Evolutionary conservation across 1,140 invertebrate genomes (phyloP).

Genomic region (Nasonia vitripennis): DNA sequence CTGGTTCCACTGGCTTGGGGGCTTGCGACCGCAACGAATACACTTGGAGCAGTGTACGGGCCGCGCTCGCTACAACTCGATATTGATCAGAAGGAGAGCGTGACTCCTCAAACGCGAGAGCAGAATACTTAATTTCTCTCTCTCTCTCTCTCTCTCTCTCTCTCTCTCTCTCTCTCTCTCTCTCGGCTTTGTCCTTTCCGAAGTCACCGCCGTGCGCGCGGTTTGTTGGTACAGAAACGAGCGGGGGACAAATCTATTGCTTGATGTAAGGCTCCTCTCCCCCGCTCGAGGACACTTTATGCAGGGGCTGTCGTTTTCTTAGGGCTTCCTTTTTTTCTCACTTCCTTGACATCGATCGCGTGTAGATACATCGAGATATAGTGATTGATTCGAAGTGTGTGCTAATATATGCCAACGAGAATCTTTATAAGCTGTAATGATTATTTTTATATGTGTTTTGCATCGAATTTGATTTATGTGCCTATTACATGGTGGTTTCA

Average conservation of each 20-base stretch:
- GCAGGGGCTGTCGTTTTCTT: not conserved
- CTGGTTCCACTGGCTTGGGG: not conserved
- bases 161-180: too few species aligned
- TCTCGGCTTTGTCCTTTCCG: not conserved
- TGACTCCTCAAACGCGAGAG: not conserved
- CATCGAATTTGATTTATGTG: too few species aligned
- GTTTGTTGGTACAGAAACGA: not conserved
- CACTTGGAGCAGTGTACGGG: not conserved
- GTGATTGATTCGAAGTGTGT: too few species aligned
- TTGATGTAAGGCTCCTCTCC: not conserved
- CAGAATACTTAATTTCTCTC: constrained; percentile 26
- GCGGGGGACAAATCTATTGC: not conserved
- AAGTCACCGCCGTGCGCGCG: not conserved
- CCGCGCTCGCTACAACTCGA: not conserved
- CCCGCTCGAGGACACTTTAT: not conserved
- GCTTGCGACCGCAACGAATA: not conserved
- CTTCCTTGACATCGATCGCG: not conserved
- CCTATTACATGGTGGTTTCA: too few species aligned
- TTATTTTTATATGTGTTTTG: too few species aligned
- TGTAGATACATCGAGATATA: too few species aligned
- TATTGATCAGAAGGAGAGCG: constrained; percentile 15
- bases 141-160: not conserved
- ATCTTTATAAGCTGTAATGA: too few species aligned
- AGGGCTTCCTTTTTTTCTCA: not conserved
- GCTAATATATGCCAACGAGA: too few species aligned